These are phyloP conservation scores for Carduelis carduelis DNA, from an alignment of 2,797 vertebrate genomes.

Conservation along the genomic window DNA sequence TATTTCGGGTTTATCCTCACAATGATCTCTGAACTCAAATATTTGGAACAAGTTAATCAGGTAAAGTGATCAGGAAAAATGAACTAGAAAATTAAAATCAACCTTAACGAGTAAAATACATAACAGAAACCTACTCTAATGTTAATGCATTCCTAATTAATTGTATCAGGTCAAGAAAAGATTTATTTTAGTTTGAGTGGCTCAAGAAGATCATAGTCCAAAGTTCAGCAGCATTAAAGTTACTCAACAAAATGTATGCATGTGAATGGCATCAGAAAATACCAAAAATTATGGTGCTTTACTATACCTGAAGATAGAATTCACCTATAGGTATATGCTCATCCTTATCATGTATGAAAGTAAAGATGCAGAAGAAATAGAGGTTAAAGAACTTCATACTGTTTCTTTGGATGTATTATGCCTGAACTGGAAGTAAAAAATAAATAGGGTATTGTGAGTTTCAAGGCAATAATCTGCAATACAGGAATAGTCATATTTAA, in stretches of 20 bases:
- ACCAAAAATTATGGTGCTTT: not conserved
- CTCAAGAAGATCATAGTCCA: not conserved
- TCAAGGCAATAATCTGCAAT: not conserved
- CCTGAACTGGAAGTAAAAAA: not conserved
- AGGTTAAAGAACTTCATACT: not conserved
- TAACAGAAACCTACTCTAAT: not conserved
- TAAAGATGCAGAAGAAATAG: not conserved
- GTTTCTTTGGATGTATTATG: not conserved
- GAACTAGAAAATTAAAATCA: slow-evolving; percentile 26
- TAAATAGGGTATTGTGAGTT: not conserved
- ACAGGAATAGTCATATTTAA: not conserved
- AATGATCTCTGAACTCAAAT: not conserved
- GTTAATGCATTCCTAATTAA: not conserved
- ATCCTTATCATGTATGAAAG: not conserved
- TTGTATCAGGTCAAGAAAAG: not conserved
- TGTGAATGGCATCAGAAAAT: not conserved
- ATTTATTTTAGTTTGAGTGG: not conserved
- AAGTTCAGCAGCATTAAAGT: not conserved
- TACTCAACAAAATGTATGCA: not conserved
- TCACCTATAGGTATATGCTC: not conserved
- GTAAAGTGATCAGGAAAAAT: slow-evolving; percentile 7
- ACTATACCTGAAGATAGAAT: not conserved
- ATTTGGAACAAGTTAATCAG: slow-evolving; percentile 10
- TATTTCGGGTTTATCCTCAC: slow-evolving; percentile 18
- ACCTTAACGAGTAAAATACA: not conserved